Evolutionary conservation across 2,113 vertebrate genomes (phyloP).

Genomic region (Bujurquina vittata): DNA sequence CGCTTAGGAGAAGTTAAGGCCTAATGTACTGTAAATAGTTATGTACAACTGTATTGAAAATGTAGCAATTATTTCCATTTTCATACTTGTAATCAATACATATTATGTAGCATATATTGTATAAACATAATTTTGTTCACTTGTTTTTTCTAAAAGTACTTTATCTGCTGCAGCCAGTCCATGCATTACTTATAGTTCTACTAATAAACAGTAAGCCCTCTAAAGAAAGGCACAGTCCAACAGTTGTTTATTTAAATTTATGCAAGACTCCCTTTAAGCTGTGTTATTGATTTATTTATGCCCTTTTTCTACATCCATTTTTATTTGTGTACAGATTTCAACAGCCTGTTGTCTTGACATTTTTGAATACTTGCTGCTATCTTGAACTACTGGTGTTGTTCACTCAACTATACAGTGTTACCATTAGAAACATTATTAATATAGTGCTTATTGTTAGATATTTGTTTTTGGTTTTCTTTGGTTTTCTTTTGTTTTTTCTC

Average conservation of each 20-base stretch:
- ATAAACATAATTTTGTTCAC: conserved; percentile 81
- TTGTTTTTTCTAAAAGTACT: conserved; percentile 81
- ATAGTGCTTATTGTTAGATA: conserved; percentile 70
- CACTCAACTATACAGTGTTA: conserved; percentile 67
- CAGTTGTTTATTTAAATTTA: conserved; percentile 78
- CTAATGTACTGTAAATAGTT: conserved; percentile 82
- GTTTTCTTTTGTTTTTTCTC: conserved; percentile 43
- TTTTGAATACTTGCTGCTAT: conserved; percentile 82
- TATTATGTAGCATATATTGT: conserved; percentile 86
- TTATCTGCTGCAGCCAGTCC: conserved; percentile 81
- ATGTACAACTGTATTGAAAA: conserved; percentile 85
- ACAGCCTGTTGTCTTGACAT: conserved; percentile 73
- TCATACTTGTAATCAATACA: conserved; percentile 85
- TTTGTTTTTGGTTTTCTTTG: conserved; percentile 49
- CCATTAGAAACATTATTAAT: conserved; percentile 66
- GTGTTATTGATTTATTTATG: conserved; percentile 72
- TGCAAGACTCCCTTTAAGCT: conserved; percentile 85
- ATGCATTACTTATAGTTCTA: conserved; percentile 74
- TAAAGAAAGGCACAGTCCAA: conserved; percentile 72
- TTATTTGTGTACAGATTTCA: conserved; percentile 80
- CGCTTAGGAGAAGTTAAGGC: conserved; percentile 64
- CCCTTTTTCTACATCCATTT: conserved; percentile 71
- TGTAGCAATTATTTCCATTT: conserved; percentile 86
- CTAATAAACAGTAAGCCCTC: conserved; percentile 73
- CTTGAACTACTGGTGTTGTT: conserved; percentile 80